Percentiles rank a stretch among this genome's conserved stretches.
Conservation (phyloP, 1,140 invertebrate genomes). For the Pomacea maculata region DNA sequence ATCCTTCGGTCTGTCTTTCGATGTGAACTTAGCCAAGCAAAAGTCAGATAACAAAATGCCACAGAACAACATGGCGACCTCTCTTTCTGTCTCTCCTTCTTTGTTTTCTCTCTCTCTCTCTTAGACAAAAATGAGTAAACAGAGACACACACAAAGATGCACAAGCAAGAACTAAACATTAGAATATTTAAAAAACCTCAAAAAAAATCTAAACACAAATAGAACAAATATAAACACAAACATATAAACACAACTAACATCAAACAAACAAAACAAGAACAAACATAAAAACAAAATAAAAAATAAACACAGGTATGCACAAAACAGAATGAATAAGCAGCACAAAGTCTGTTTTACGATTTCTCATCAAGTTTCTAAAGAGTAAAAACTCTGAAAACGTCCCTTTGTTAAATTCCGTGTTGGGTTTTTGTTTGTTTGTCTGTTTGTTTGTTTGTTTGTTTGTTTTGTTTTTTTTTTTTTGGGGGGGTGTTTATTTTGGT, state of each 20-base stretch:
- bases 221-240: not conserved
- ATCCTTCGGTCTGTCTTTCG: not conserved
- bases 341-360: not conserved
- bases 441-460: no score
- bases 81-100: not conserved
- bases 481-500: no score
- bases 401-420: no score
- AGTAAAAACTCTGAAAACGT: no score
- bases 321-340: not conserved
- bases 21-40: not conserved
- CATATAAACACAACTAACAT: not conserved
- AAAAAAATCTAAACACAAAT: no score
- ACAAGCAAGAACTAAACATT: no score
- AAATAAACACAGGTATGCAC: not conserved
- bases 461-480: no score
- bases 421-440: no score
- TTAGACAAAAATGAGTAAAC: not conserved
- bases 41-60: no score
- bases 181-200: no score
- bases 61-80: not conserved
- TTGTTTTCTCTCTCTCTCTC: conserved; percentile 5
- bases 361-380: no score
- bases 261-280: not conserved
- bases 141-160: no score
- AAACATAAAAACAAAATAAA: not conserved